A percentile compares a stretch with the other conserved stretches of the same genome.
These are phyloP conservation scores for Telmatochromis sp. DNA, from an alignment of 2,113 vertebrate genomes.

Conservation along the genomic window DNA sequence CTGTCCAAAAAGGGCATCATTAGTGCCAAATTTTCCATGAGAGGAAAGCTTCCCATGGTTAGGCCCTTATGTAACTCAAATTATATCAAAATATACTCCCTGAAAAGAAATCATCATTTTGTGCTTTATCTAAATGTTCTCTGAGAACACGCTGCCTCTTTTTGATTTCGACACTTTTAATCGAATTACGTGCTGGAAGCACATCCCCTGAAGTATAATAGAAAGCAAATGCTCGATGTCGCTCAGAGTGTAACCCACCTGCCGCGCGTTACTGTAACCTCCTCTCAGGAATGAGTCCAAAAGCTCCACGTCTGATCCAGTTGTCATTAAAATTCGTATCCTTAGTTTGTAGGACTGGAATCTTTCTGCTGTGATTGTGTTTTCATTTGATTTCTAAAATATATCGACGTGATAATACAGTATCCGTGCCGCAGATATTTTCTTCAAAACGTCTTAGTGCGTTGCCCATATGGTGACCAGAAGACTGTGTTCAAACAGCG, in stretches of 20 bases:
- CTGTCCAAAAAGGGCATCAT: constrained; percentile 4
- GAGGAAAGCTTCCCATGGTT: constrained; percentile 40
- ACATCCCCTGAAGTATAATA: background rate
- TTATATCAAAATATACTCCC: background rate
- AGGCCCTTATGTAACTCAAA: constrained; percentile 26
- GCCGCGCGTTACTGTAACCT: background rate
- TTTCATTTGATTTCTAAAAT: background rate
- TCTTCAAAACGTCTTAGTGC: background rate
- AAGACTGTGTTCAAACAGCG: constrained; percentile 16
- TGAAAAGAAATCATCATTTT: background rate
- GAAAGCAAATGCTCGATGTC: constrained; percentile 2
- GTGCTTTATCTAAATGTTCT: background rate
- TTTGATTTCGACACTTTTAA: background rate
- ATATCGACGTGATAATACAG: background rate
- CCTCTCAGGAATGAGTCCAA: background rate
- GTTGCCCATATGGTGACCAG: background rate
- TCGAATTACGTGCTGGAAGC: background rate
- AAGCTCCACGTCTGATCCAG: background rate
- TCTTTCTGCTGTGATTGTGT: background rate
- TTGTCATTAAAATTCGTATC: background rate
- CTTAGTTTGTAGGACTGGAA: background rate
- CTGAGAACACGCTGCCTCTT: background rate
- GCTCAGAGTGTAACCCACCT: background rate
- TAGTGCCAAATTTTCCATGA: constrained; percentile 46
- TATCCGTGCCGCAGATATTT: background rate